A percentile compares a stretch with the other conserved stretches of the same genome.
Evolutionary conservation across 1,140 invertebrate genomes (phyloP).

Genomic region (Episyrphus balteatus): DNA sequence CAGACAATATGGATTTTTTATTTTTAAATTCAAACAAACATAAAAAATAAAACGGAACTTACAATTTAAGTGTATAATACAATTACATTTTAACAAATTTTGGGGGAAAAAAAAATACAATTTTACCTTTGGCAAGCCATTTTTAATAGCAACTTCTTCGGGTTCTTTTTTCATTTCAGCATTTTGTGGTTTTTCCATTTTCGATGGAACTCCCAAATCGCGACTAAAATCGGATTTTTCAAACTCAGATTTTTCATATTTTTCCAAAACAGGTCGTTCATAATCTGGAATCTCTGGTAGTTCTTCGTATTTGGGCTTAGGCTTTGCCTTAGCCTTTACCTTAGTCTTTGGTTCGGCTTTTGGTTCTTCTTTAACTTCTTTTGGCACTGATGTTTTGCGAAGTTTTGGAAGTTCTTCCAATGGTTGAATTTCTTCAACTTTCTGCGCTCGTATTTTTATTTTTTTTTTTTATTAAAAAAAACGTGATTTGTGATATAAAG

Average conservation of each 20-base stretch:
- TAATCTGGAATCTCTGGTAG: conserved; percentile 65
- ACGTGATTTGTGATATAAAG: background rate
- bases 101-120: background rate
- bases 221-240: conserved; percentile 23
- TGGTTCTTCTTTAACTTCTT: conserved; percentile 21
- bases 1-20: background rate
- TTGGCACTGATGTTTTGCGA: conserved; percentile 23
- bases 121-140: conserved; percentile 26
- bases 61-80: background rate
- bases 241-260: conserved; percentile 43
- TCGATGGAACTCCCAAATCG: conserved; percentile 27
- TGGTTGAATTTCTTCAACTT: conserved; percentile 17
- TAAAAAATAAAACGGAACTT: no score
- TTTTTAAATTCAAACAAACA: no score
- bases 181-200: conserved; percentile 31
- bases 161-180: conserved; percentile 17
- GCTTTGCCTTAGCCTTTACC: conserved; percentile 42
- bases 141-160: conserved; percentile 15
- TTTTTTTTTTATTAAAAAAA: background rate
- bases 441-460: conserved; percentile 9
- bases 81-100: background rate
- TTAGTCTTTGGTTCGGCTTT: conserved; percentile 36
- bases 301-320: conserved; percentile 49
- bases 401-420: conserved; percentile 31
- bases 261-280: conserved; percentile 45